phyloP scores from a whole-genome alignment of 2,797 vertebrate genomes.

The Tragelaphus eurycerus region DNA sequence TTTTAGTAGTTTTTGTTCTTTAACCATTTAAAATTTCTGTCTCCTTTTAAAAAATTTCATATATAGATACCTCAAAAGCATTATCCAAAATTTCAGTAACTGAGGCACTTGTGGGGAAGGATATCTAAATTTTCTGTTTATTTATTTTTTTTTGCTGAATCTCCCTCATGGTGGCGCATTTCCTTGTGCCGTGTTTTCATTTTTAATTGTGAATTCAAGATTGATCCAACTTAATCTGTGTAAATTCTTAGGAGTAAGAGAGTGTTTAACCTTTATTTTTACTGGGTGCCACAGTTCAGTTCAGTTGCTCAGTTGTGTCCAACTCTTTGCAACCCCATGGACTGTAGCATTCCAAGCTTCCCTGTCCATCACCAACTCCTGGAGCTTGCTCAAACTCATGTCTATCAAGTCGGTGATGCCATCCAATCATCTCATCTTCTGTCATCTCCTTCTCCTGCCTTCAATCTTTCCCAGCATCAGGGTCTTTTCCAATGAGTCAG shows the following conservation, averaged over 20 bases:
- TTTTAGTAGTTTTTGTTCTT: neutral
- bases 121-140: neutral
- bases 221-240: neutral
- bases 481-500: neutral
- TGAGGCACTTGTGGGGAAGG: neutral
- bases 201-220: neutral
- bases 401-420: neutral
- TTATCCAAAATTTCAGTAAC: conserved; percentile 5
- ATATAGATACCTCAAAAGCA: neutral
- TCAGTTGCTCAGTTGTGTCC: neutral
- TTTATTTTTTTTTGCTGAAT: neutral
- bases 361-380: neutral
- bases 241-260: neutral
- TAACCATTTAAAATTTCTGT: neutral
- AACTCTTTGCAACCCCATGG: neutral
- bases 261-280: neutral
- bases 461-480: neutral
- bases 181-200: neutral
- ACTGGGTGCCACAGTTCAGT: neutral
- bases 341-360: neutral
- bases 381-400: neutral
- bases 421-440: neutral
- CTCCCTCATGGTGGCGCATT: neutral
- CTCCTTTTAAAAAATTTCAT: neutral
- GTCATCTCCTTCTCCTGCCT: neutral